Conservation (phyloP, 2,888 invertebrate species). For the Pimpla rufipes region DNA sequence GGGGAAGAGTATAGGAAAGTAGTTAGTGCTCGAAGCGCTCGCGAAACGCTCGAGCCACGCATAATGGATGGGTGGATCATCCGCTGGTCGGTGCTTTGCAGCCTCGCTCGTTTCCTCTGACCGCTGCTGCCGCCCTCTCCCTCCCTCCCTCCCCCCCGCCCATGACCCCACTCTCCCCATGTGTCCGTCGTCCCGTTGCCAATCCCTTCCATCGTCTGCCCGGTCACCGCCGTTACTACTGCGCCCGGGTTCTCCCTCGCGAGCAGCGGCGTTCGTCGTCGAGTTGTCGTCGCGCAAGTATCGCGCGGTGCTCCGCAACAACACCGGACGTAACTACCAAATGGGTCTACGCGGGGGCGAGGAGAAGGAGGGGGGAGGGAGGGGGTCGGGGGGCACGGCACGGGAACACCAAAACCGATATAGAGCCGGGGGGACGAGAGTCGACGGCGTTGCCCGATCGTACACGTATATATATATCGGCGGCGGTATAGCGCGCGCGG, state of each 20-base stretch:
- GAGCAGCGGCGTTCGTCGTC: slow-evolving; percentile 3
- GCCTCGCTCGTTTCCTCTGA: slow-evolving; percentile 34
- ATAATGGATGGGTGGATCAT: slow-evolving; percentile 62
- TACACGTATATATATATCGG: too few relatives aligned
- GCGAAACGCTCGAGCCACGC: slow-evolving; percentile 47
- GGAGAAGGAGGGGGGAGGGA: too few relatives aligned
- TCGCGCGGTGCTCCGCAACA: slow-evolving; percentile 20
- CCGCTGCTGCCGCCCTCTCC: slow-evolving; percentile 9
- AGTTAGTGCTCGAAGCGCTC: slow-evolving; percentile 54
- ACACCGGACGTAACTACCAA: slow-evolving; percentile 51
- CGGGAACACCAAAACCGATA: slow-evolving; percentile 47
- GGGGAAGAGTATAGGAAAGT: slow-evolving; percentile 51
- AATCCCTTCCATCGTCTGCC: slow-evolving; percentile 6
- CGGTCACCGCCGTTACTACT: slow-evolving; percentile 28
- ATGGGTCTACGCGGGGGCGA: background rate
- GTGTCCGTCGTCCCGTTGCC: too few relatives aligned
- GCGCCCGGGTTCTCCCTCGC: background rate
- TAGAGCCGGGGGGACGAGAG: background rate
- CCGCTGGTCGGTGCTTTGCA: slow-evolving; percentile 31
- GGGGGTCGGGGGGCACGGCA: too few relatives aligned
- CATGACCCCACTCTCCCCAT: too few relatives aligned
- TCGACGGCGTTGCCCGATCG: slow-evolving; percentile 30
- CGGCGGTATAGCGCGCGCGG: too few relatives aligned
- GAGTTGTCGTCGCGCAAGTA: slow-evolving; percentile 17
- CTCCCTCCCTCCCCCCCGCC: background rate